Conservation (phyloP, 1,140 invertebrate species). For the Brachionus asplanchnoidis region DNA sequence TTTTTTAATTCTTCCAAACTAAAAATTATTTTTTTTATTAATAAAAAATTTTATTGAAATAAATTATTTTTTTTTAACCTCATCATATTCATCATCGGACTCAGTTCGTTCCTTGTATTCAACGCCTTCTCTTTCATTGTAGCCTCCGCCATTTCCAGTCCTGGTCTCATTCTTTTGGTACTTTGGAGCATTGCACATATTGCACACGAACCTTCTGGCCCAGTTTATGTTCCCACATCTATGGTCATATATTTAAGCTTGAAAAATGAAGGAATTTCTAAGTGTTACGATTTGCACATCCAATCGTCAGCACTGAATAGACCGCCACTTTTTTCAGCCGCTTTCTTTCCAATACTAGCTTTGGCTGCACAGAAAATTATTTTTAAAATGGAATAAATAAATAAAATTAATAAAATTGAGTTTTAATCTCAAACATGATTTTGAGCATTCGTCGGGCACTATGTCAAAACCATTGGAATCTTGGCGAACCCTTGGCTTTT, state of each 20-base stretch:
- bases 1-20: constrained; percentile 41
- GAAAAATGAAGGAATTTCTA: neutral
- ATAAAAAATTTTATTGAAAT: neutral
- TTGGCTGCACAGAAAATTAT: constrained; percentile 1
- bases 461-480: constrained; percentile 18
- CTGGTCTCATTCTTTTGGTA: constrained; percentile 79
- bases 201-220: constrained; percentile 90
- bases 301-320: constrained; percentile 98
- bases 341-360: constrained; percentile 78
- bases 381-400: constrained; percentile 29
- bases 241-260: neutral
- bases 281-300: constrained; percentile 83
- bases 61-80: constrained; percentile 59
- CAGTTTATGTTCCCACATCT: constrained; percentile 98
- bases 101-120: constrained; percentile 84
- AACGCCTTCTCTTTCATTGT: constrained; percentile 85
- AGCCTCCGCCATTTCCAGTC: constrained; percentile 61
- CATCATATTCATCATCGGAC: constrained; percentile 84
- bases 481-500: constrained; percentile 6
- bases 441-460: neutral
- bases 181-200: constrained; percentile 97
- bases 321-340: constrained; percentile 94
- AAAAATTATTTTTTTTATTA: neutral
- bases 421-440: constrained; percentile 31
- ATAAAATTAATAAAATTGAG: neutral